Percentiles rank a stretch among this genome's conserved stretches.
Evolutionary conservation across 2,797 vertebrate genomes (phyloP).

Genomic region (Manis pentadactyla): DNA sequence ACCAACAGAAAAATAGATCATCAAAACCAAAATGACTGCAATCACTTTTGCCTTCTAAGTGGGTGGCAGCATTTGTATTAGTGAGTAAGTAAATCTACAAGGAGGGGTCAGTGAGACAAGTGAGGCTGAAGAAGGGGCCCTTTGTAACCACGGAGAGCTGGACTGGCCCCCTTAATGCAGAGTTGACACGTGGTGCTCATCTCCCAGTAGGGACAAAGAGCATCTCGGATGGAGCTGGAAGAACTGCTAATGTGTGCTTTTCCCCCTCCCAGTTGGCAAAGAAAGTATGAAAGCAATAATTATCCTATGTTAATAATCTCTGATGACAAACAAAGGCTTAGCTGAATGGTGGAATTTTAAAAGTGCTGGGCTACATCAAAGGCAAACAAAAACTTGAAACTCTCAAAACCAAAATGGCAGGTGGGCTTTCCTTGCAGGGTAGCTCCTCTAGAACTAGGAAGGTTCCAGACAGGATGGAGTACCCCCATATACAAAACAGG

Average conservation of each 20-base stretch:
- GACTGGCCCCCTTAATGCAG: no score
- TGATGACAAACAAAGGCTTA: not conserved
- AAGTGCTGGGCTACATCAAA: not conserved
- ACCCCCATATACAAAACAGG: not conserved
- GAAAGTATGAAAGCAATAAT: not conserved
- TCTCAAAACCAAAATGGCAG: not conserved
- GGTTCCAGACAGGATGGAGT: not conserved
- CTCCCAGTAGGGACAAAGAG: not conserved
- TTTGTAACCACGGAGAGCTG: no score
- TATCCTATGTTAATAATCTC: not conserved
- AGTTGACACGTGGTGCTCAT: not conserved
- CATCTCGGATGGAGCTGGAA: not conserved
- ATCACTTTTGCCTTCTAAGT: no score
- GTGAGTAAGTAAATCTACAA: no score
- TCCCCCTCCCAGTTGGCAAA: not conserved
- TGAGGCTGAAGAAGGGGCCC: no score
- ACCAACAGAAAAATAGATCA: no score
- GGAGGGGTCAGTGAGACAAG: no score
- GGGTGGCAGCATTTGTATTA: no score
- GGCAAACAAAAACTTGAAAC: not conserved
- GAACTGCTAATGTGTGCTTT: not conserved
- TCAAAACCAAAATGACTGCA: no score
- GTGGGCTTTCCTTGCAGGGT: not conserved
- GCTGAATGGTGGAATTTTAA: not conserved
- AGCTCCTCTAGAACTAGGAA: not conserved